Evolutionary conservation across 2,113 vertebrate species (phyloP).

Genomic region (Seriola dumerili): DNA sequence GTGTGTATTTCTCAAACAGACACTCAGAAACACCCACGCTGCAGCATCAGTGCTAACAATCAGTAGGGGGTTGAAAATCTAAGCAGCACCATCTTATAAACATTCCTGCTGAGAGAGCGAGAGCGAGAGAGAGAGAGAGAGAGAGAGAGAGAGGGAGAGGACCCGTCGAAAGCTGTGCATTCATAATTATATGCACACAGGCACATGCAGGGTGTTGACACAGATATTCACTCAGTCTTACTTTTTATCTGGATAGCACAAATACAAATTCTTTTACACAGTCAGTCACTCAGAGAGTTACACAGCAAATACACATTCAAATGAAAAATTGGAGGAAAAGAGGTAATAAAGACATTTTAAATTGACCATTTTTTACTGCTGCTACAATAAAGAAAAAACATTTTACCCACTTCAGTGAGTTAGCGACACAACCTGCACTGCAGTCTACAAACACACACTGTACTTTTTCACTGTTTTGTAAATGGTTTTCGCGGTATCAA

Average conservation of each 20-base stretch:
- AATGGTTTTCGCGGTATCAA: constrained; percentile 33
- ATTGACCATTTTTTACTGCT: constrained; percentile 2
- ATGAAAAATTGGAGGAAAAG: constrained; percentile 12
- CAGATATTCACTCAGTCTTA: constrained; percentile 31
- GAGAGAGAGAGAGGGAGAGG: constrained; percentile 11
- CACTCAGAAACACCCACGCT: constrained; percentile 15
- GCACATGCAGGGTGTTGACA: constrained; percentile 32
- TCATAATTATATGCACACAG: constrained; percentile 32
- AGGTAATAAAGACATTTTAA: constrained; percentile 21
- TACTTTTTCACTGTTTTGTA: constrained; percentile 4
- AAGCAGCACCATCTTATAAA: constrained; percentile 47
- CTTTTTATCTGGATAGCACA: constrained; percentile 39
- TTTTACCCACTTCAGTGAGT: constrained; percentile 15
- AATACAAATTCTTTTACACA: constrained; percentile 28
- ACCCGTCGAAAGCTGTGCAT: constrained; percentile 24
- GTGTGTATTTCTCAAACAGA: constrained; percentile 39
- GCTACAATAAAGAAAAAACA: not conserved
- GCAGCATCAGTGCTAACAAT: constrained; percentile 50
- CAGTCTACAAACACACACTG: constrained; percentile 4
- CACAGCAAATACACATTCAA: constrained; percentile 30
- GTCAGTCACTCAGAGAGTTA: constrained; percentile 6
- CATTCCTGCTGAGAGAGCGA: constrained; percentile 23
- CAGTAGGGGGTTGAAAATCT: constrained; percentile 44
- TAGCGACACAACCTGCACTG: constrained; percentile 4
- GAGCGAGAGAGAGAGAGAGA: constrained; percentile 16